These are phyloP conservation scores for Phrynocephalus forsythii DNA, from an alignment of 2,797 vertebrate genomes.

Conservation along the genomic window DNA sequence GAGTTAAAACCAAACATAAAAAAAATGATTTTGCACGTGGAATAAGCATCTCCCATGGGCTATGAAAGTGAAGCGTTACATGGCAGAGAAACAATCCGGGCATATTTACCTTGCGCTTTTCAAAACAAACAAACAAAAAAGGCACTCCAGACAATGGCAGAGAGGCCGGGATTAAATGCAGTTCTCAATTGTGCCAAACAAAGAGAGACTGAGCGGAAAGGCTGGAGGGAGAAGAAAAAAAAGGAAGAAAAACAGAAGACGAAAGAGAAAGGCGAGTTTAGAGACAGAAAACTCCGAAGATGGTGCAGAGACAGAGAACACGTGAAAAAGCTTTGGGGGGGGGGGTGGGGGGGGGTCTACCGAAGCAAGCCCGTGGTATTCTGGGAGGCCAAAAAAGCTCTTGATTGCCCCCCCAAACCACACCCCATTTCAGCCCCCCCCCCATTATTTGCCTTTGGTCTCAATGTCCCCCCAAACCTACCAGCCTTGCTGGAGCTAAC, in stretches of 20 bases:
- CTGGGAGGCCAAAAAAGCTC: too few relatives aligned
- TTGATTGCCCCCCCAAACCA: too few relatives aligned
- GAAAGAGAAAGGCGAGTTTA: background rate
- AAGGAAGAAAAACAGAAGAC: background rate
- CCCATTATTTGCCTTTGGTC: background rate
- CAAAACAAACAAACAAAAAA: constrained; percentile 48
- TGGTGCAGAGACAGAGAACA: background rate
- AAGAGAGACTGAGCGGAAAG: constrained; percentile 73
- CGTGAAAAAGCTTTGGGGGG: background rate
- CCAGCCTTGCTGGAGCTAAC: too few relatives aligned
- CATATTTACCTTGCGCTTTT: constrained; percentile 67
- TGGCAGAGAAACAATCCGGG: background rate
- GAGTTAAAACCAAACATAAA: too few relatives aligned
- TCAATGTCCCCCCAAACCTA: background rate
- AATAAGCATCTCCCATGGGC: too few relatives aligned
- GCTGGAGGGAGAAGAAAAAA: constrained; percentile 51
- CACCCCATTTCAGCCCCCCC: too few relatives aligned
- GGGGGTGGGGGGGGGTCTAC: background rate
- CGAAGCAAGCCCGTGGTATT: background rate
- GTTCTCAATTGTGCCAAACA: constrained; percentile 77
- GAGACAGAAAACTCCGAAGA: background rate
- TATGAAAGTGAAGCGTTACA: background rate
- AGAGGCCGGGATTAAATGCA: constrained; percentile 78
- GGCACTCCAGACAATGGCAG: constrained; percentile 67
- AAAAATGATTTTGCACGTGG: too few relatives aligned